These are phyloP conservation scores for Vanessa tameamea DNA, from an alignment of 1,140 invertebrate genomes.

Conservation along the genomic window DNA sequence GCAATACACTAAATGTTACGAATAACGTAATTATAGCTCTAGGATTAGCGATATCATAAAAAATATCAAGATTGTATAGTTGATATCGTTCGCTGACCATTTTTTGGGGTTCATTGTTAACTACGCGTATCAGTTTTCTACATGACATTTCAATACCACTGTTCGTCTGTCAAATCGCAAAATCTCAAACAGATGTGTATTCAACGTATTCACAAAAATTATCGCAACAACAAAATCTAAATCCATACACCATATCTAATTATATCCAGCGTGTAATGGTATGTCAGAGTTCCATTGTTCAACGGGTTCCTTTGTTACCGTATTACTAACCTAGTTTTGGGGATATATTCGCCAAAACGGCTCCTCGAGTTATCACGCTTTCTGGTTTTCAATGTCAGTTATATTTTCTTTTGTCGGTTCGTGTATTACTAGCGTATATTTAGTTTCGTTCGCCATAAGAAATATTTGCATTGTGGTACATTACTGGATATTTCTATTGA, in stretches of 20 bases:
- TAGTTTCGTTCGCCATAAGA: conserved; percentile 44
- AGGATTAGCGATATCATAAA: conserved; percentile 5
- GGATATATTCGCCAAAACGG: conserved; percentile 66
- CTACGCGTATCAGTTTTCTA: conserved; percentile 65
- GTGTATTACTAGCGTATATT: conserved; percentile 65
- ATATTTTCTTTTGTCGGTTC: conserved; percentile 70
- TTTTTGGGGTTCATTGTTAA: conserved; percentile 65
- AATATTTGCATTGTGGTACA: conserved; percentile 12
- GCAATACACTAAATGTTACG: not conserved
- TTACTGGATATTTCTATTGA: conserved; percentile 1
- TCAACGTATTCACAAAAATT: conserved; percentile 73
- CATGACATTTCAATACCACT: conserved; percentile 73
- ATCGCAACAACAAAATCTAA: conserved; percentile 73
- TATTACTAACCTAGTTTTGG: conserved; percentile 80
- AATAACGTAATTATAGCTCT: not conserved
- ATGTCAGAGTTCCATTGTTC: conserved; percentile 69
- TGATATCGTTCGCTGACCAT: conserved; percentile 59
- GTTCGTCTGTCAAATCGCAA: conserved; percentile 66
- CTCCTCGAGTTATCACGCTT: conserved; percentile 69
- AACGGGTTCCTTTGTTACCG: conserved; percentile 54
- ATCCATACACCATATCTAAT: conserved; percentile 79
- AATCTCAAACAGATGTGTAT: conserved; percentile 73
- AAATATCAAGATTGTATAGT: conserved; percentile 31
- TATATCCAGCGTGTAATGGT: conserved; percentile 78
- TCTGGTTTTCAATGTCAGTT: conserved; percentile 70